Base-by-base conservation (phyloP, 2,888 invertebrate species). In the Pantelozetes paolii region DNA sequence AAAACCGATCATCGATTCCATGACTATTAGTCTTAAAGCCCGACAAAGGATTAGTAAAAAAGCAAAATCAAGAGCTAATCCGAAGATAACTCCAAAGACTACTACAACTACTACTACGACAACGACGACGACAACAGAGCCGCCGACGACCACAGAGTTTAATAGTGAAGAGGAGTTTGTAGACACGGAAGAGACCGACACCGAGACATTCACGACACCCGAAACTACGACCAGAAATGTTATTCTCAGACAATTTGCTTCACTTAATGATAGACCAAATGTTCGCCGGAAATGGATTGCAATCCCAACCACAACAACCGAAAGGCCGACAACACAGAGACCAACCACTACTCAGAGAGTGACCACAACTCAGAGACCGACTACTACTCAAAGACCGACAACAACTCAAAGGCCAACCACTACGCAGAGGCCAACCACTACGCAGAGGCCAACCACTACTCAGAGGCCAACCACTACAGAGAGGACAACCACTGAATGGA, bases 321-420 rank as follows among this genome's bases (percentile, higher is more conserved):
- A 48, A 48, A 54, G 45, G 20, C 36, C 73, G 20, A 40, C 32
- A 30, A 70, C 70, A 28, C 11, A 42, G 30, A 28, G 28, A 23
- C 8, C 28, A 26, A 73, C 73, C 3, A 73, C 73, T 20, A 32
- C 45, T 15, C 45, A 42, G 11, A 30, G 50, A 54, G 11, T 11
- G 42, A 57, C 62, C 18, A 72, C 72, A 72, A 72, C 72, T n/a
- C 30, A 48, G 26, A 45, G 48, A 13, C n/a, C 70, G 23, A 48
- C 69, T 1, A 36, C 69, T 20, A 69, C 48, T 20, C 32, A 26
- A 18, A 69, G 26, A 69, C 23, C 69, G 1, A 69, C 69, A 54
- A 36, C 69, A 40, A 69, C 48, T 18, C 32, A 26, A 20, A 40
- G 26, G 26, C 30, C 23, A 40, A 62, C 18, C 3, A 18, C 23